A percentile compares a stretch with the other conserved stretches of the same genome.
Evolutionary conservation across 1,140 invertebrate genomes (phyloP).

Genomic region (Lepidurus arcticus): DNA sequence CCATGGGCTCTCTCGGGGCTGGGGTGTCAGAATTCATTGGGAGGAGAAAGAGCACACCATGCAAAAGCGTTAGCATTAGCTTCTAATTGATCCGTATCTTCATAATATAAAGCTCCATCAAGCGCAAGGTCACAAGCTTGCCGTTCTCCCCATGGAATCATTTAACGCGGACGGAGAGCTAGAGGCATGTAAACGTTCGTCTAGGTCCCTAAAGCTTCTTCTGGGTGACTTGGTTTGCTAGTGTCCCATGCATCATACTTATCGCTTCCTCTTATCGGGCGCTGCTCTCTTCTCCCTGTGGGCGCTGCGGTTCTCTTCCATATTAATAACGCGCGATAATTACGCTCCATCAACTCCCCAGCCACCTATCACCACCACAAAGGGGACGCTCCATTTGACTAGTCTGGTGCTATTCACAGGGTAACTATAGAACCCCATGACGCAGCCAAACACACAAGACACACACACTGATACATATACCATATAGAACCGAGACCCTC

Average conservation of each 20-base stretch:
- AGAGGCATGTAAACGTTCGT: not conserved
- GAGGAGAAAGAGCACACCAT: not conserved
- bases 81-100: not conserved
- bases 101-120: not conserved
- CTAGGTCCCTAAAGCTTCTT: not conserved
- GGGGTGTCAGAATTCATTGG: no score
- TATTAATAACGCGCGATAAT: slow-evolving; percentile 19
- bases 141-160: not conserved
- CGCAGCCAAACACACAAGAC: not conserved
- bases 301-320: slow-evolving; percentile 2
- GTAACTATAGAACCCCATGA: not conserved
- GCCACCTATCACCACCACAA: slow-evolving; percentile 17
- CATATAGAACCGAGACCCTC: no score
- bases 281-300: not conserved
- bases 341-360: slow-evolving; percentile 17
- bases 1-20: no score
- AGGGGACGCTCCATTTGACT: slow-evolving; percentile 8
- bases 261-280: slow-evolving; percentile 2
- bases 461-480: not conserved
- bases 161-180: not conserved
- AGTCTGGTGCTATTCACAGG: not conserved
- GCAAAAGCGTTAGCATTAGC: not conserved
- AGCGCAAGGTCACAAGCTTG: not conserved
- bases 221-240: not conserved
- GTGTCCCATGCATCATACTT: slow-evolving; percentile 8